Percentiles rank a stretch among this genome's conserved stretches.
phyloP scores from a whole-genome alignment of 2,797 vertebrate species.

The Dicrostonyx torquatus region DNA sequence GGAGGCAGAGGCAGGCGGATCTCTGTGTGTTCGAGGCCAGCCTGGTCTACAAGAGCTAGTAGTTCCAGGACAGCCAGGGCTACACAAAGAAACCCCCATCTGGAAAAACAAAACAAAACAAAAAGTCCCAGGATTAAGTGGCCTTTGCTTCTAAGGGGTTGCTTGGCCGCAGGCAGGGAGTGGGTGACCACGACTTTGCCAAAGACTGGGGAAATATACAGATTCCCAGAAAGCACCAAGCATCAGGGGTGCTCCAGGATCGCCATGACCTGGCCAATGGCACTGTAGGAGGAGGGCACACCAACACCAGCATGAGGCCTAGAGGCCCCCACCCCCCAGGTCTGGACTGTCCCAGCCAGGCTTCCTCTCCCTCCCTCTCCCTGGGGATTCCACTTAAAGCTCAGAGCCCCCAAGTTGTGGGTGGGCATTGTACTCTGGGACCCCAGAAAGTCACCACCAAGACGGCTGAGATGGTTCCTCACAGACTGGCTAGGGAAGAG shows the following conservation, averaged over 20 bases:
- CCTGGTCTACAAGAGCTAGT: background rate
- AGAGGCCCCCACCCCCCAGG: background rate
- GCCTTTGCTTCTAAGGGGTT: background rate
- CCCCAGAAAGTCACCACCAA: background rate
- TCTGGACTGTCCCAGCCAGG: background rate
- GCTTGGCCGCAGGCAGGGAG: background rate
- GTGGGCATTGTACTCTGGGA: background rate
- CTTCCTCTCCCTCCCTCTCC: background rate
- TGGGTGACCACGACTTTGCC: background rate
- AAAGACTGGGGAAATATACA: background rate
- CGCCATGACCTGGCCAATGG: background rate
- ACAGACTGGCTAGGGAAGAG: background rate
- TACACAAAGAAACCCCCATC: background rate
- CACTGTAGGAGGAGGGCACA: background rate
- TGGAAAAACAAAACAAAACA: background rate
- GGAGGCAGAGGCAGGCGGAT: background rate
- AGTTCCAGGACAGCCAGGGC: background rate
- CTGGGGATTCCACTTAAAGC: background rate
- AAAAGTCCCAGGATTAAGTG: background rate
- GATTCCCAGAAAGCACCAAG: background rate
- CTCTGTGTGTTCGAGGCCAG: background rate
- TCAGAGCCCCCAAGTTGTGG: background rate
- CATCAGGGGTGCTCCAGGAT: background rate
- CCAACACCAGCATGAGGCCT: fast-evolving
- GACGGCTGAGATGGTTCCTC: background rate